Conservation (phyloP, 2,797 vertebrate species). For the Crocodylus rhombifer region DNA sequence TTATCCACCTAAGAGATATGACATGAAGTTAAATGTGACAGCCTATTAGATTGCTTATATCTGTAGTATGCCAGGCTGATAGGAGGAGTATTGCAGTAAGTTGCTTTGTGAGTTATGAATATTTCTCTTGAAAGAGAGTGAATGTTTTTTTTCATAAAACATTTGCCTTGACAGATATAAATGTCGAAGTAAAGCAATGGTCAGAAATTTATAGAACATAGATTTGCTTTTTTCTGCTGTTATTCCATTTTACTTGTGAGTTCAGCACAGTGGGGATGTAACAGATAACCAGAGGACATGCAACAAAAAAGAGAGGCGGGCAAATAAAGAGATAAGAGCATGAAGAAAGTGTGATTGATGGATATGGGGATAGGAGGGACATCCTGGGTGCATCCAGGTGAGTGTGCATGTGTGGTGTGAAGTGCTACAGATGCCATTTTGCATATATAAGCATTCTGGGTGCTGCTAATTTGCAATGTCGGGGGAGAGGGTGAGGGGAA, state of each 20-base stretch:
- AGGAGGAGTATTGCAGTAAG: slow-evolving; percentile 57
- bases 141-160: slow-evolving; percentile 58
- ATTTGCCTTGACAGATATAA: slow-evolving; percentile 65
- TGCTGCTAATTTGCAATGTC: no score
- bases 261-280: not conserved
- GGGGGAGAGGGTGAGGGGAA: no score
- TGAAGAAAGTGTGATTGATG: no score
- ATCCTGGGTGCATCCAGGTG: no score
- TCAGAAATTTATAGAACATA: slow-evolving; percentile 46
- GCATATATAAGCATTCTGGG: no score
- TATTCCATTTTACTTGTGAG: not conserved
- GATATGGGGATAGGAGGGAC: no score
- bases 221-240: not conserved
- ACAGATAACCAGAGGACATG: not conserved
- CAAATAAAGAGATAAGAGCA: not conserved
- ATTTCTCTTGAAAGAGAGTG: slow-evolving; percentile 45
- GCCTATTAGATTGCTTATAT: slow-evolving; percentile 34
- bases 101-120: slow-evolving; percentile 64
- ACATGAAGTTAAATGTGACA: slow-evolving; percentile 28
- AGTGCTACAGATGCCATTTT: no score
- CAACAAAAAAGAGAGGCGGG: not conserved
- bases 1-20: slow-evolving; percentile 14
- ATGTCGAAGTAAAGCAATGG: slow-evolving; percentile 57
- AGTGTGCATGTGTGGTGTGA: no score
- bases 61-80: slow-evolving; percentile 44